Base-by-base conservation (phyloP, 2,888 invertebrate genomes). In the Junonia oenone region DNA sequence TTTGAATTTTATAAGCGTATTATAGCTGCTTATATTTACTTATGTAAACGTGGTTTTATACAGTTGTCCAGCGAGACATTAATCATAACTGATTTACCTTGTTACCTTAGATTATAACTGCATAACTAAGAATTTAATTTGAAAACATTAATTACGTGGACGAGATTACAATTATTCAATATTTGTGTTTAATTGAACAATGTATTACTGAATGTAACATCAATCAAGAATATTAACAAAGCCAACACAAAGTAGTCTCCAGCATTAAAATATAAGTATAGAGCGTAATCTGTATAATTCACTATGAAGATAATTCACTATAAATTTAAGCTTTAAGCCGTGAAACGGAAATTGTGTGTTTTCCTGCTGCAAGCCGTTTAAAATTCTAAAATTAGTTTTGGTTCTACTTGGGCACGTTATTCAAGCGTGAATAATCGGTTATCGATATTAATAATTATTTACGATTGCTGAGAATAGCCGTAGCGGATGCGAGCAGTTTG, bases 401-500 rank as follows among this genome's bases (percentile, higher is more conserved):
- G 58, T 48, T 63, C 58, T 56, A 58, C 58, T 54, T 45, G 53
- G 58, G 52, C 51, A 58, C 52, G 60, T 62, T 62, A 66, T 63
- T 63, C 58, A 62, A 55, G 62, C 59, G 52, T 63, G 59, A 55
- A 63, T 64, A 63, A 75, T 72, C 72, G 71, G 77, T 77, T 82
- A 82, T 80, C 82, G 76, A 82, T 83, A 81, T 81, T 75, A 67
- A 79, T 85, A 85, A 87, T 88, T 84, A 89, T 88, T 86, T 81
- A 83, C 83, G 84, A 83, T 85, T 81, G 76, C 75, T 57, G 65
- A 68, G 76, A 70, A 73, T 74, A 79, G 76, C 80, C 76, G 76
- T 78, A 76, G 80, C 88, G 88, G 89, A 88, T 87, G 82, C 73
- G 72, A 83, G 88, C 78, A 73, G 81, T 87, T 89, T 83, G 84